Evolutionary conservation across 2,888 invertebrate species (phyloP).

Genomic region (Linnaemya tessellans): DNA sequence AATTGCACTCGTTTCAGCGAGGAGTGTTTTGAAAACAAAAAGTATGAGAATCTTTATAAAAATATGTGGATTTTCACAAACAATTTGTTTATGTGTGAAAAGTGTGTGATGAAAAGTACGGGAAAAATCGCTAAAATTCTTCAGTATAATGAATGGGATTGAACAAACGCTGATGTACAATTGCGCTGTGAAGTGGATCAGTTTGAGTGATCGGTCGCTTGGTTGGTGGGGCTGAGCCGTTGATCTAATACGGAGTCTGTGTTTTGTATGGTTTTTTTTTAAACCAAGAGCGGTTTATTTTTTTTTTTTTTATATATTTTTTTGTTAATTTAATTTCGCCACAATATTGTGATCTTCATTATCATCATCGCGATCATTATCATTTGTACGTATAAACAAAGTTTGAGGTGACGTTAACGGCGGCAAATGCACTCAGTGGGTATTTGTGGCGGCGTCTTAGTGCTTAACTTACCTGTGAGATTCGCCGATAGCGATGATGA

Average conservation of each 20-base stretch:
- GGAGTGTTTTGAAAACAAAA: constrained; percentile 7
- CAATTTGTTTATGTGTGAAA: constrained; percentile 59
- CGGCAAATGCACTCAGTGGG: constrained; percentile 44
- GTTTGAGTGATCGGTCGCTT: constrained; percentile 43
- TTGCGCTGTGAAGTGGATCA: constrained; percentile 63
- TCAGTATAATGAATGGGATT: constrained; percentile 54
- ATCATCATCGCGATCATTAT: constrained; percentile 39
- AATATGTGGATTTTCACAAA: constrained; percentile 53
- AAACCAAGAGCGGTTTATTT: constrained; percentile 34
- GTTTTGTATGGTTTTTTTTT: constrained; percentile 7
- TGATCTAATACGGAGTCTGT: constrained; percentile 13
- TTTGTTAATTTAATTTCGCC: constrained; percentile 28
- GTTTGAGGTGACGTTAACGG: constrained; percentile 60
- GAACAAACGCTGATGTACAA: constrained; percentile 47
- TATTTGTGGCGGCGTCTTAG: constrained; percentile 65
- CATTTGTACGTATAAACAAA: constrained; percentile 53
- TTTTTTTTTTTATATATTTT: neutral
- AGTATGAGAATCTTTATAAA: constrained; percentile 2
- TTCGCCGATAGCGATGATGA: constrained; percentile 61
- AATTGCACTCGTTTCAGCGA: constrained; percentile 1
- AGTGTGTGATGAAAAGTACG: constrained; percentile 36
- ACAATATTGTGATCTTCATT: constrained; percentile 45
- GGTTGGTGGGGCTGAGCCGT: constrained; percentile 2
- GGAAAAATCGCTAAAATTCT: constrained; percentile 36
- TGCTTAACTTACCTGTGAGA: constrained; percentile 69